Percentiles rank a stretch among this genome's conserved stretches.
These are phyloP conservation scores for Apamea anceps DNA, from an alignment of 2,888 invertebrate species.

Conservation along the genomic window DNA sequence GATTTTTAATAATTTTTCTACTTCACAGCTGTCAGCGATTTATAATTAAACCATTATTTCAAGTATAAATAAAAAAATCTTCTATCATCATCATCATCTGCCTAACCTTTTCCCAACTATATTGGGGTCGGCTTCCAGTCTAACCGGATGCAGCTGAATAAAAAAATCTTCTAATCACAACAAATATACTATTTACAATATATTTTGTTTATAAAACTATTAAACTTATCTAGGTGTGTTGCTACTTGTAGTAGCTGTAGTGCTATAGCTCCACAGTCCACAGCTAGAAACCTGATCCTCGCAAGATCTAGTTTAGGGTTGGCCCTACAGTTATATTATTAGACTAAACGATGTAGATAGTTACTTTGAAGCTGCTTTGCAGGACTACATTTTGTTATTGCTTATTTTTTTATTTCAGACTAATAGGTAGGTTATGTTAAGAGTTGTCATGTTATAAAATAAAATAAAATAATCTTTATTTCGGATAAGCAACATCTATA, in stretches of 20 bases:
- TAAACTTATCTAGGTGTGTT: background rate
- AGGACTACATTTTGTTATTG: background rate
- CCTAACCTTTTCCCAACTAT: too few species aligned
- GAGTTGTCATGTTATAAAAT: background rate
- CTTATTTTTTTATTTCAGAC: background rate
- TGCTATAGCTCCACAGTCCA: background rate
- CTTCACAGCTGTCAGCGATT: background rate
- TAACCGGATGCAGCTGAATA: too few species aligned
- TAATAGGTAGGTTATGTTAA: background rate
- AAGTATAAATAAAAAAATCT: background rate
- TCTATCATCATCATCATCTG: too few species aligned
- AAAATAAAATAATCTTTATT: too few species aligned
- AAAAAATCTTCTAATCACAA: background rate
- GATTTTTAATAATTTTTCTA: background rate
- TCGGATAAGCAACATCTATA: too few species aligned
- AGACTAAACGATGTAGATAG: background rate
- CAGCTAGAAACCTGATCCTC: constrained; percentile 24
- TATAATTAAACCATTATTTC: background rate
- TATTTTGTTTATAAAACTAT: constrained; percentile 11
- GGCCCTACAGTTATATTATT: background rate
- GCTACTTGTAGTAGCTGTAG: background rate
- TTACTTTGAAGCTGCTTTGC: background rate
- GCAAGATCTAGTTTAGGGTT: constrained; percentile 28
- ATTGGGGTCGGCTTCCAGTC: too few species aligned
- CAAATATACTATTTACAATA: background rate